A percentile compares a stretch with the other conserved stretches of the same genome.
Evolutionary conservation across 2,797 vertebrate species (phyloP).

Genomic region (Sebastes melanostomus): DNA sequence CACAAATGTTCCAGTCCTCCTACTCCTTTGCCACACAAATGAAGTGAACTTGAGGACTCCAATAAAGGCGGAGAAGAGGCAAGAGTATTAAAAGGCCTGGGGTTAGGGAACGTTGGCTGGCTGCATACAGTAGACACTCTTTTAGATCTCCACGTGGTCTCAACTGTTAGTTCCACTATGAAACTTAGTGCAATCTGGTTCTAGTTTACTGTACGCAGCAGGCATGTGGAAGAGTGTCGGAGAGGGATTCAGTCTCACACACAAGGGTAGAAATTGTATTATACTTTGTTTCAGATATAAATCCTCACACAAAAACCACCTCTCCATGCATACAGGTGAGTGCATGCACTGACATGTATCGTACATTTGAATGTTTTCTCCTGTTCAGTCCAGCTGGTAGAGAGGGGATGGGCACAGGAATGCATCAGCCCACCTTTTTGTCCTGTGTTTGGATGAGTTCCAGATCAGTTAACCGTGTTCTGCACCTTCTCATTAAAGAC

Average conservation of each 20-base stretch:
- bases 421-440: slow-evolving; percentile 36
- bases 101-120: not conserved
- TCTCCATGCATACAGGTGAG: not conserved
- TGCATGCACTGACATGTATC: not conserved
- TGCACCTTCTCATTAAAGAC: slow-evolving; percentile 63
- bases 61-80: slow-evolving; percentile 41
- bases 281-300: not conserved
- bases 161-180: not conserved
- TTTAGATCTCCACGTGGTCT: not conserved
- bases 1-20: slow-evolving; percentile 66
- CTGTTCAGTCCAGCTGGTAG: slow-evolving; percentile 1
- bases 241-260: not conserved
- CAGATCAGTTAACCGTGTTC: slow-evolving; percentile 52
- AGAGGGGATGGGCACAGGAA: slow-evolving; percentile 36
- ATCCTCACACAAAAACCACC: not conserved
- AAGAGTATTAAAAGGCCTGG: slow-evolving; percentile 18
- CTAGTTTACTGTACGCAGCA: slow-evolving; percentile 11
- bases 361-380: not conserved
- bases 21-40: slow-evolving; percentile 46
- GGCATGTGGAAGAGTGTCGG: slow-evolving; percentile 11
- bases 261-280: not conserved
- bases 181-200: slow-evolving; percentile 28
- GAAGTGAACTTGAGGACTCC: slow-evolving; percentile 59
- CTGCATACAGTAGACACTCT: slow-evolving; percentile 2
- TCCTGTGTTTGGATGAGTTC: slow-evolving; percentile 50